Conservation (phyloP, 1,140 invertebrate genomes). For the Saxidomus purpurata region DNA sequence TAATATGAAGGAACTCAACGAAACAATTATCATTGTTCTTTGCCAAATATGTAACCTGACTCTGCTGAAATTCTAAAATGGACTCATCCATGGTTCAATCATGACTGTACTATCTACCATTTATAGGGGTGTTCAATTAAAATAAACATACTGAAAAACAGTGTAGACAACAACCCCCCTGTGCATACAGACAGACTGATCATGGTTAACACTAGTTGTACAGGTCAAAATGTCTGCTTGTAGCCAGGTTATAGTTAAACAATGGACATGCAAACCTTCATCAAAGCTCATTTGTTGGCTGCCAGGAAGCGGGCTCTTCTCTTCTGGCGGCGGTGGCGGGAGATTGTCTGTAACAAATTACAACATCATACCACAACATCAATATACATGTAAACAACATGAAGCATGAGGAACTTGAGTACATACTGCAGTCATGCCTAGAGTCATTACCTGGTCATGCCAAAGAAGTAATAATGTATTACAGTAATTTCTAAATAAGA, state of each 20-base stretch:
- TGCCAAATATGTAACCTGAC: too few species aligned
- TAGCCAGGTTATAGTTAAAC: neutral
- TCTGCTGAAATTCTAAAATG: too few species aligned
- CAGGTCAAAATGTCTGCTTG: neutral
- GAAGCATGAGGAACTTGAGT: neutral
- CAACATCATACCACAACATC: slow-evolving; percentile 68
- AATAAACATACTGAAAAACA: neutral
- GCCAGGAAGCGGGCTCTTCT: neutral
- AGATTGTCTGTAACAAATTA: slow-evolving; percentile 67
- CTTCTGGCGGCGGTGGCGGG: slow-evolving; percentile 77
- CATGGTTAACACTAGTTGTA: neutral
- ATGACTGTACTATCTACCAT: too few species aligned
- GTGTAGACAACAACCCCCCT: neutral
- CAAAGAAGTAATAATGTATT: neutral
- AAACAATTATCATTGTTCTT: too few species aligned
- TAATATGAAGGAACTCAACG: too few species aligned
- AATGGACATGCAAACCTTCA: slow-evolving; percentile 76
- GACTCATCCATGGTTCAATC: too few species aligned
- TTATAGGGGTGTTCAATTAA: too few species aligned
- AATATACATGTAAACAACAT: slow-evolving; percentile 2
- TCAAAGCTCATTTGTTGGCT: slow-evolving; percentile 56
- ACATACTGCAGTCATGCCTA: neutral
- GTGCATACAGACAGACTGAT: neutral
- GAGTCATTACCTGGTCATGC: neutral
- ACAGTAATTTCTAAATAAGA: neutral